A percentile compares a stretch with the other conserved stretches of the same genome.
Conservation (phyloP, 2,113 vertebrate genomes). For the Nanorana parkeri region DNA sequence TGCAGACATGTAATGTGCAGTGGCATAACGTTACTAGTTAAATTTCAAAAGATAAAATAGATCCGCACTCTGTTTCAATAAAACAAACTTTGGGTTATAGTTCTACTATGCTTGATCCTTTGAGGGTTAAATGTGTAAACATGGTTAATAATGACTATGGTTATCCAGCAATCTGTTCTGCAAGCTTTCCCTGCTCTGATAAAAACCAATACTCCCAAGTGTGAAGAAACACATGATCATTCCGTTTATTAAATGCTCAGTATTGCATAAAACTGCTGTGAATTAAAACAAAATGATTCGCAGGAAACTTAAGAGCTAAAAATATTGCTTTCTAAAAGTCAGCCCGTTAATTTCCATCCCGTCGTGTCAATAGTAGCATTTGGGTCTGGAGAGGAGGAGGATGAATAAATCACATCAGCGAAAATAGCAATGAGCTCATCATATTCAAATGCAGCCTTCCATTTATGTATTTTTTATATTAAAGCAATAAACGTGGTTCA, state of each 20-base stretch:
- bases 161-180: constrained; percentile 50
- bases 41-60: no score
- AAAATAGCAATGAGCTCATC: constrained; percentile 79
- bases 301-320: constrained; percentile 72
- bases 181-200: constrained; percentile 47
- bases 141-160: constrained; percentile 50
- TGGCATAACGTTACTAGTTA: no score
- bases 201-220: constrained; percentile 60
- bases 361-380: constrained; percentile 75
- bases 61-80: no score
- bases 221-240: constrained; percentile 66
- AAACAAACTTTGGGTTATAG: no score
- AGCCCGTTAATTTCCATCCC: constrained; percentile 78
- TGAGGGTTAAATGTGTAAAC: background rate
- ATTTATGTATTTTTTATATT: constrained; percentile 87
- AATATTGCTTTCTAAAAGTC: constrained; percentile 71
- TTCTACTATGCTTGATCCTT: no score
- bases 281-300: constrained; percentile 75
- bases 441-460: constrained; percentile 80
- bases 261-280: constrained; percentile 72
- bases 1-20: no score
- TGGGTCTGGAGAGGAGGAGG: constrained; percentile 60
- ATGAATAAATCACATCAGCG: constrained; percentile 76
- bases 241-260: constrained; percentile 71
- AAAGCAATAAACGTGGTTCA: constrained; percentile 84